A percentile compares a stretch with the other conserved stretches of the same genome.
Conservation (phyloP, 2,888 invertebrate genomes). For the Deilephila porcellus region DNA sequence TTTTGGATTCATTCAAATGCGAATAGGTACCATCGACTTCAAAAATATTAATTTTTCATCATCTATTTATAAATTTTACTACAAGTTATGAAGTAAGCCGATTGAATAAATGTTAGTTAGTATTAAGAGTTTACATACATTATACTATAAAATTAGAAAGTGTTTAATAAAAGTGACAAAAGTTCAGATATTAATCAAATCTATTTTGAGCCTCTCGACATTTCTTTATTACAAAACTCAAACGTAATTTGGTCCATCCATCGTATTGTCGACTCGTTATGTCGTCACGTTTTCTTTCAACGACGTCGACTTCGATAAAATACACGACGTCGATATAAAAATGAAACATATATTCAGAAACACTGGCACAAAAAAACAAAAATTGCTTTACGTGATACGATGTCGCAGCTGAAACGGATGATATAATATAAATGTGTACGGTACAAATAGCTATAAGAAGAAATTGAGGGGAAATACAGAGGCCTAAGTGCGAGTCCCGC, state of each 20-base stretch:
- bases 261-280: not conserved
- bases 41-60: too few species aligned
- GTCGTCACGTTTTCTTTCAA: not conserved
- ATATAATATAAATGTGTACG: slow-evolving; percentile 19
- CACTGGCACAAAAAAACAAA: slow-evolving; percentile 12
- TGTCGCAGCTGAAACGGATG: slow-evolving; percentile 27
- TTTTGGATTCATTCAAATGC: too few species aligned
- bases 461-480: slow-evolving; percentile 41
- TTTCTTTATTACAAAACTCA: too few species aligned
- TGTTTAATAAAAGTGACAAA: too few species aligned
- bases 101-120: too few species aligned
- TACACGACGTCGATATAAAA: not conserved
- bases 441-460: slow-evolving; percentile 33
- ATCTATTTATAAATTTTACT: too few species aligned
- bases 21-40: too few species aligned
- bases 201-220: too few species aligned
- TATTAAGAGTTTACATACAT: too few species aligned
- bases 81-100: too few species aligned
- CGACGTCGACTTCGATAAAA: not conserved
- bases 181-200: too few species aligned
- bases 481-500: slow-evolving; percentile 46
- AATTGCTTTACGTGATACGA: slow-evolving; percentile 38
- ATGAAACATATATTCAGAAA: slow-evolving; percentile 3
- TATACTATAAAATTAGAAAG: too few species aligned
- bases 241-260: not conserved